A percentile compares a stretch with the other conserved stretches of the same genome.
These are phyloP conservation scores for Dinoponera quadriceps DNA, from an alignment of 1,140 invertebrate genomes.

Conservation along the genomic window DNA sequence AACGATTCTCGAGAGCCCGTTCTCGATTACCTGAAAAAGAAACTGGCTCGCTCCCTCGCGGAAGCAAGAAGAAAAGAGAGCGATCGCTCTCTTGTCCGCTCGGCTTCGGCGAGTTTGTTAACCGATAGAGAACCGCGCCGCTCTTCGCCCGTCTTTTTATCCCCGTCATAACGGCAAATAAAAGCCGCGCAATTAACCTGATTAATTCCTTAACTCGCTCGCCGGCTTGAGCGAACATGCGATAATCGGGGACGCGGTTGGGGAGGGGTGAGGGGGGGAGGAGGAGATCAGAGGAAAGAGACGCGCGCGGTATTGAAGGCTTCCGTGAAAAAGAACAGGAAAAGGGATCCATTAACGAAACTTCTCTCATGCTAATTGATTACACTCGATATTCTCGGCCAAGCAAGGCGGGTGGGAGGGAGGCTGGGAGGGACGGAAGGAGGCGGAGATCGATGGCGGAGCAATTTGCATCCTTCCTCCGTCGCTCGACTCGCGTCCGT, in stretches of 20 bases:
- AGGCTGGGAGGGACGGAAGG: too few relatives aligned
- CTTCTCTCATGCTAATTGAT: constrained; percentile 35
- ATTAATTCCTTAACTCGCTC: constrained; percentile 45
- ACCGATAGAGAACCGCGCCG: constrained; percentile 18
- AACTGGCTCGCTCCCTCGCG: neutral
- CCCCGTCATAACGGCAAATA: constrained; percentile 14
- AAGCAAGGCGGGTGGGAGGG: neutral
- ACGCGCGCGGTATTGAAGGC: constrained; percentile 11
- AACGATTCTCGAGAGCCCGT: constrained; percentile 27
- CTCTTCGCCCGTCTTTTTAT: constrained; percentile 3
- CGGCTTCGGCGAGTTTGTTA: constrained; percentile 32
- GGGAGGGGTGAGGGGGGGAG: too few relatives aligned
- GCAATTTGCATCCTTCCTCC: constrained; percentile 19
- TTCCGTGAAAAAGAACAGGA: neutral
- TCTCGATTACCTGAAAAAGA: constrained; percentile 42
- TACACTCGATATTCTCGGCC: constrained; percentile 25
- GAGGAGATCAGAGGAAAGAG: too few relatives aligned
- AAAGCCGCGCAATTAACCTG: constrained; percentile 55
- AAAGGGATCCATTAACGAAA: constrained; percentile 25
- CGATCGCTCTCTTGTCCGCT: constrained; percentile 38
- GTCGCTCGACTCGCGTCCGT: neutral
- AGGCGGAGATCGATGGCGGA: neutral
- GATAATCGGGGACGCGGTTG: neutral
- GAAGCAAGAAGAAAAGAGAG: constrained; percentile 38
- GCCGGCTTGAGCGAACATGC: neutral